Evolutionary conservation across 2,888 invertebrate species (phyloP).

Genomic region (Clitarchus hookeri): DNA sequence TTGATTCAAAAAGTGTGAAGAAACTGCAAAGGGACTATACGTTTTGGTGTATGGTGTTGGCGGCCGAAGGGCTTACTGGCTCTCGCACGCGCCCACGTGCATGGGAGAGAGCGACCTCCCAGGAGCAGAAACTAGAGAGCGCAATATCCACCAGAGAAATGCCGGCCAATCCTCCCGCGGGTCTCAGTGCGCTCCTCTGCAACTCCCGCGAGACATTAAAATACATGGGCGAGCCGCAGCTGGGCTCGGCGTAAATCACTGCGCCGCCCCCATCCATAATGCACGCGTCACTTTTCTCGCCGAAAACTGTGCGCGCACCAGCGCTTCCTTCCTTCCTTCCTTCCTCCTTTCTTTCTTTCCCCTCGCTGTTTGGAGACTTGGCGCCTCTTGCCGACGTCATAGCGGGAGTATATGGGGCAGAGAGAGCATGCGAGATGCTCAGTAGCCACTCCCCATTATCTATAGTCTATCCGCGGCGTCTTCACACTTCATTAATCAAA

Average conservation of each 20-base stretch:
- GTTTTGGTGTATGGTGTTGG: too few species aligned
- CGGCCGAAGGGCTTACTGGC: too few species aligned
- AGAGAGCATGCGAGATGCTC: too few species aligned
- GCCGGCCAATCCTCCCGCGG: neutral
- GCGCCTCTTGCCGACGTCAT: too few species aligned
- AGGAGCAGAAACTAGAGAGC: neutral
- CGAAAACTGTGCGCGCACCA: neutral
- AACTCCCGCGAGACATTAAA: conserved; percentile 2
- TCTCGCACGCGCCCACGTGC: too few species aligned
- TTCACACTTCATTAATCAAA: too few species aligned
- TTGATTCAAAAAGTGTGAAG: too few species aligned
- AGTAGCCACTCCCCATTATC: too few species aligned
- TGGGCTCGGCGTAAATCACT: neutral
- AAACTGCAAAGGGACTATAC: too few species aligned
- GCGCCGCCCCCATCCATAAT: neutral
- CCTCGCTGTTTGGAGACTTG: neutral
- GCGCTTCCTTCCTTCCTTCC: neutral
- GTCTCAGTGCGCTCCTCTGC: neutral
- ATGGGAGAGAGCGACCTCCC: too few species aligned
- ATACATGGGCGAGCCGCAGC: neutral
- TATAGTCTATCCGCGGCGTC: too few species aligned
- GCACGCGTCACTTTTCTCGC: conserved; percentile 8
- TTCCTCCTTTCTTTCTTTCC: neutral
- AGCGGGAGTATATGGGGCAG: too few species aligned
- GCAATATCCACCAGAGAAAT: neutral